Conservation (phyloP, 2,888 invertebrate genomes). For the Hyles lineata region DNA sequence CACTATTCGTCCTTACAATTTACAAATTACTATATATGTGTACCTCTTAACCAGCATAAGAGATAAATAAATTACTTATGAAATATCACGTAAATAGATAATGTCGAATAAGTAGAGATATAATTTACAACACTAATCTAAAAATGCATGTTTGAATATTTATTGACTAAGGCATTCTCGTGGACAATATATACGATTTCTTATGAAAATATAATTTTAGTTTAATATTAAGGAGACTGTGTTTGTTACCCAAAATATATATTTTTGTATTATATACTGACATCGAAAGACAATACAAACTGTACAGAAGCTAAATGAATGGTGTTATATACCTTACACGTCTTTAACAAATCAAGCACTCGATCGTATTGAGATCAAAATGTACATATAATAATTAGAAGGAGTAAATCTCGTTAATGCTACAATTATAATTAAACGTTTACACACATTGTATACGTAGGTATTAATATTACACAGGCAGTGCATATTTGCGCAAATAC, state of each 20-base stretch:
- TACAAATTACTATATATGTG: constrained; percentile 80
- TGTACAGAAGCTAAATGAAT: constrained; percentile 82
- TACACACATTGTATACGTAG: constrained; percentile 50
- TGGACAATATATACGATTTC: constrained; percentile 42
- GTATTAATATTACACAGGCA: constrained; percentile 76
- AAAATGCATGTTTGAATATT: constrained; percentile 38
- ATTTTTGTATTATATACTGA: constrained; percentile 46
- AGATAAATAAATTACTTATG: constrained; percentile 56
- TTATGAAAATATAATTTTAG: constrained; percentile 39
- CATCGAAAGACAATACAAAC: constrained; percentile 73
- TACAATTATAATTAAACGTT: constrained; percentile 57
- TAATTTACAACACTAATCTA: constrained; percentile 50
- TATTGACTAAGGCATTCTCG: constrained; percentile 65
- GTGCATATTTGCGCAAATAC: constrained; percentile 77
- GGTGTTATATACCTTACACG: constrained; percentile 84
- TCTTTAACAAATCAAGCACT: constrained; percentile 74
- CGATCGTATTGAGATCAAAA: constrained; percentile 84
- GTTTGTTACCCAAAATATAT: constrained; percentile 33
- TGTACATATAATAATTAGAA: constrained; percentile 75
- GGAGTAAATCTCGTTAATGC: constrained; percentile 56
- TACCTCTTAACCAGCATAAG: constrained; percentile 82
- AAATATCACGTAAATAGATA: constrained; percentile 33
- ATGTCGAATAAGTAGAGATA: constrained; percentile 37
- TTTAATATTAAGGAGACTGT: constrained; percentile 35
- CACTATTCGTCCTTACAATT: constrained; percentile 52